Conservation (phyloP, 2,888 invertebrate genomes). For the Steinernema carpocapsae region DNA sequence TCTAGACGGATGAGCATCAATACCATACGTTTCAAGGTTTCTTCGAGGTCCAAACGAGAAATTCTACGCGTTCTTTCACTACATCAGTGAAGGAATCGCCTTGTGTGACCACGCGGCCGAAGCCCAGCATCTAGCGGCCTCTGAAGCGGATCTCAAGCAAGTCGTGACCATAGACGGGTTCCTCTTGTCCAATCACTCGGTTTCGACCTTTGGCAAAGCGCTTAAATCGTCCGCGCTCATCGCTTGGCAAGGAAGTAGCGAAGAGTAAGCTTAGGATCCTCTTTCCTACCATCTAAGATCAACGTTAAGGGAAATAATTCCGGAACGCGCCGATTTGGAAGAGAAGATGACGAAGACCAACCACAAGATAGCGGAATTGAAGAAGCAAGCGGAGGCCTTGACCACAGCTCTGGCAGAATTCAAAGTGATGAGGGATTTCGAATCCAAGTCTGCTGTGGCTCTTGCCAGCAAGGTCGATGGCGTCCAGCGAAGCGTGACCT, state of each 20-base stretch:
- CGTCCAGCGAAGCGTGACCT: too few species aligned
- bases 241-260: not conserved
- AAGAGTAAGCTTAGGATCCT: not conserved
- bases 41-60: too few species aligned
- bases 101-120: not conserved
- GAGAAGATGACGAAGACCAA: not conserved
- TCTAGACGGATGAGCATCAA: not conserved
- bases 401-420: not conserved
- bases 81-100: not conserved
- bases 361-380: too few species aligned
- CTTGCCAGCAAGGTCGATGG: not conserved
- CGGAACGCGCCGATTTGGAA: not conserved
- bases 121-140: not conserved
- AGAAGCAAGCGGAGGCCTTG: not conserved
- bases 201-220: not conserved
- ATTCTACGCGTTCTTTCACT: not conserved
- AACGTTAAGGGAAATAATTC: not conserved
- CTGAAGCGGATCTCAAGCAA: not conserved
- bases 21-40: not conserved
- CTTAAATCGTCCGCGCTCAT: slow-evolving; percentile 1
- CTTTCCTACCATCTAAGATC: not conserved
- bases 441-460: too few species aligned
- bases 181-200: not conserved
- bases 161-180: not conserved
- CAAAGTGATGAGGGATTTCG: too few species aligned